phyloP scores from a whole-genome alignment of 37 sponge, comb jelly and placozoan species.

The Chondrosia reniformis region DNA sequence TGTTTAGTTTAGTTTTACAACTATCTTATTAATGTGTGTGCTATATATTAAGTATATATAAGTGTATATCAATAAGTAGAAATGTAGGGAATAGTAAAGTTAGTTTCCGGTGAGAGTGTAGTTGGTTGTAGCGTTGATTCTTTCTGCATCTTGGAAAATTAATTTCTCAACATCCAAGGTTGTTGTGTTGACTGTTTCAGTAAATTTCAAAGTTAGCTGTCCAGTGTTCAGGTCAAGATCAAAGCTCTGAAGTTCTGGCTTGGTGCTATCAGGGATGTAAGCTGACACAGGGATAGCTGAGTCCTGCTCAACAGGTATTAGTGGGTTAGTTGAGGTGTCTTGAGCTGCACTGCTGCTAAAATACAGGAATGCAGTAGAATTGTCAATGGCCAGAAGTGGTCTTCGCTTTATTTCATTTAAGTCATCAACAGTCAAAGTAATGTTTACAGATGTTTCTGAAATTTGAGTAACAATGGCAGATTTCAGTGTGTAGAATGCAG shows the following conservation, averaged over 20 bases:
- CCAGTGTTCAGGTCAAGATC: constrained; percentile 69
- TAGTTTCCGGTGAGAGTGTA: constrained; percentile 21
- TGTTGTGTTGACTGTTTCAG: constrained; percentile 71
- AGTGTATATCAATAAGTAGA: too few relatives aligned
- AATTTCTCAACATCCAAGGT: constrained; percentile 32
- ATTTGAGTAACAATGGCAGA: not conserved
- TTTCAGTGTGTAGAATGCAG: constrained; percentile 11
- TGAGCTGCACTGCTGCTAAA: constrained; percentile 38
- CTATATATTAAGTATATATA: too few relatives aligned
- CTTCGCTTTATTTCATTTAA: constrained; percentile 35
- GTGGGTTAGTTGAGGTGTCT: constrained; percentile 66
- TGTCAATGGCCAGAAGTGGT: constrained; percentile 26
- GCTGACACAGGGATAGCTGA: constrained; percentile 24
- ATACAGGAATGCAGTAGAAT: constrained; percentile 53
- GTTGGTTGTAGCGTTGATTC: constrained; percentile 12
- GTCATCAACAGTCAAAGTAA: constrained; percentile 1
- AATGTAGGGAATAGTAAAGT: not conserved
- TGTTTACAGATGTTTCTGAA: not conserved
- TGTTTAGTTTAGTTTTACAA: not conserved
- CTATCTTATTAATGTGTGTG: too few relatives aligned
- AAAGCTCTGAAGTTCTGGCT: constrained; percentile 51
- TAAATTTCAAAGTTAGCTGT: constrained; percentile 56
- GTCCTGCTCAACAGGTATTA: constrained; percentile 18
- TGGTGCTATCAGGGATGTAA: constrained; percentile 63
- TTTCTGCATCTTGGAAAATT: constrained; percentile 6